Conservation (phyloP, 2,888 invertebrate species). For the Augochlorella aurata region DNA sequence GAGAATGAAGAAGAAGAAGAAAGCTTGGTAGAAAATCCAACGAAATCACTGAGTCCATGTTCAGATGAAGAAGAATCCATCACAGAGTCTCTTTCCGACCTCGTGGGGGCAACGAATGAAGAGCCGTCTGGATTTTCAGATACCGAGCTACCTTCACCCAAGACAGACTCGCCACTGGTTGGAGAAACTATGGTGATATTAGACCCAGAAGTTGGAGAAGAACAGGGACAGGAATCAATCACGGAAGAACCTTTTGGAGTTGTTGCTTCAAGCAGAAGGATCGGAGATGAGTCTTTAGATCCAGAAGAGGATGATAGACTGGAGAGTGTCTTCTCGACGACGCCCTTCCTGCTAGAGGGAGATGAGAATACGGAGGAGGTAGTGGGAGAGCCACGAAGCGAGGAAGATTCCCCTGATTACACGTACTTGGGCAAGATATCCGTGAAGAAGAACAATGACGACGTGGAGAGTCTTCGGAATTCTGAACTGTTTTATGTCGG, state of each 20-base stretch:
- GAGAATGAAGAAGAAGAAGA: neutral
- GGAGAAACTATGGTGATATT: neutral
- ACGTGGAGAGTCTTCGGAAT: constrained; percentile 53
- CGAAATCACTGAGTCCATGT: neutral
- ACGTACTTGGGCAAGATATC: constrained; percentile 66
- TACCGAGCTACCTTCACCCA: neutral
- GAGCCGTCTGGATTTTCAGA: neutral
- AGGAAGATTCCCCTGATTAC: constrained; percentile 3
- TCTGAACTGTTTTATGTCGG: constrained; percentile 74
- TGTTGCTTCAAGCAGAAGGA: neutral
- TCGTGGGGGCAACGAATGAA: neutral
- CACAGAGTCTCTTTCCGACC: neutral
- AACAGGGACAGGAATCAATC: neutral
- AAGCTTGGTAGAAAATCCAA: neutral
- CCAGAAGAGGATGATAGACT: too few relatives aligned
- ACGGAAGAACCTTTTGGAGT: neutral
- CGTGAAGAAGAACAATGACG: constrained; percentile 41
- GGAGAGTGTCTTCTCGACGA: neutral
- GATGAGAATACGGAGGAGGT: neutral
- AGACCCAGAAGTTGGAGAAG: neutral
- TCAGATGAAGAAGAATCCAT: neutral
- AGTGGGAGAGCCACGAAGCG: neutral
- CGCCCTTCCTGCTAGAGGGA: neutral
- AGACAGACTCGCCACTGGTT: neutral
- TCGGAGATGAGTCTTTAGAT: neutral